phyloP scores from a whole-genome alignment of 2,888 invertebrate genomes.

The Cantharis rufa region DNA sequence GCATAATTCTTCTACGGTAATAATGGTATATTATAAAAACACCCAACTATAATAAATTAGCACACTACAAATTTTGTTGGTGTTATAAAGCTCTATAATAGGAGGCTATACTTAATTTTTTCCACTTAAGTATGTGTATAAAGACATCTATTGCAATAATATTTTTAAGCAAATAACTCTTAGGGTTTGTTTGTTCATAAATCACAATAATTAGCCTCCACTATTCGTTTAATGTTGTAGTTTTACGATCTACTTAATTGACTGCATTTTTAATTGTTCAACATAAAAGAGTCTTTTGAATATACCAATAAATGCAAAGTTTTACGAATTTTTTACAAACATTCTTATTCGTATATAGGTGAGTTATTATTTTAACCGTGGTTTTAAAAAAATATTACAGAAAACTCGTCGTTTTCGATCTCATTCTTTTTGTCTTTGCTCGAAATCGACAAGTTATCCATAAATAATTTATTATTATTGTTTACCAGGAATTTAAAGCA shows the following conservation, averaged over 20 bases:
- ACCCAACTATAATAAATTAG: slow-evolving; percentile 4
- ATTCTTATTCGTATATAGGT: neutral
- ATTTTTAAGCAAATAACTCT: neutral
- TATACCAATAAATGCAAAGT: neutral
- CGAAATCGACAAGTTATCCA: neutral
- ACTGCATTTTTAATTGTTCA: slow-evolving; percentile 15
- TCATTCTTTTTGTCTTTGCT: neutral
- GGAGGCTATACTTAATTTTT: slow-evolving; percentile 15
- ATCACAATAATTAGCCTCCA: slow-evolving; percentile 5
- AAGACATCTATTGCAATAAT: neutral
- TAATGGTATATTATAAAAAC: slow-evolving; percentile 11
- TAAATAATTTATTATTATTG: neutral
- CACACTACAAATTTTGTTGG: slow-evolving; percentile 23
- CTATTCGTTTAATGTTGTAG: slow-evolving; percentile 8
- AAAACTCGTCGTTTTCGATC: no score
- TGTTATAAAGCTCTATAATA: slow-evolving; percentile 22
- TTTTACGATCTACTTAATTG: slow-evolving; percentile 31
- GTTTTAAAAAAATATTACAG: neutral
- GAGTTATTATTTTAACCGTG: neutral
- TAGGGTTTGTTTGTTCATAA: neutral
- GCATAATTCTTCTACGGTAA: slow-evolving; percentile 11
- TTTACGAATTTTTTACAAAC: neutral
- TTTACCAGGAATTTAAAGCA: neutral
- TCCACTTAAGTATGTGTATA: neutral
- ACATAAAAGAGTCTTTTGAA: neutral